Conservation (phyloP, 2,113 vertebrate species). For the Anarhynchus alexandrinus region DNA sequence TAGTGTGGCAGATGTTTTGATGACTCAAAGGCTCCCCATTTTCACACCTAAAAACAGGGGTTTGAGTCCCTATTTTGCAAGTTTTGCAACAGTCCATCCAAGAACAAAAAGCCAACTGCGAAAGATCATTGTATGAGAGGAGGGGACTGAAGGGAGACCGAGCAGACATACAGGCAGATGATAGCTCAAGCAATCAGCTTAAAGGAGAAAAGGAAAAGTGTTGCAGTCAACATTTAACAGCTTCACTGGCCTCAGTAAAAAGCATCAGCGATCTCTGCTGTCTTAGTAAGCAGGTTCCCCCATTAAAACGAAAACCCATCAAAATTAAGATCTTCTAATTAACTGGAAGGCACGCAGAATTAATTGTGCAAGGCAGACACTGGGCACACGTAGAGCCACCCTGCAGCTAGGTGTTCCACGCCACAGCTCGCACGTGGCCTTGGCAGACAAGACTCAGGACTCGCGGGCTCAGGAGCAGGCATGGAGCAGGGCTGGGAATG, state of each 20-base stretch:
- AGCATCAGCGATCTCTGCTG: neutral
- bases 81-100: neutral
- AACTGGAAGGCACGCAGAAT: neutral
- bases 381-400: rapidly evolving
- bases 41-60: neutral
- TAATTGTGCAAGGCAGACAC: neutral
- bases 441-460: rapidly evolving
- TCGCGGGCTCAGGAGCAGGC: rapidly evolving
- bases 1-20: neutral
- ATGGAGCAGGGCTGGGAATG: rapidly evolving
- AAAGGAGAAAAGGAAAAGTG: neutral
- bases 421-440: rapidly evolving
- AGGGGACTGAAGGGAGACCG: neutral
- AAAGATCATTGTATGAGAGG: neutral
- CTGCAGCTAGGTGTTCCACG: neutral
- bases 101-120: neutral
- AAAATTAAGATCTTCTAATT: neutral
- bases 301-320: neutral
- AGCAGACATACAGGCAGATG: neutral
- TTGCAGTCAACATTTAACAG: neutral
- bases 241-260: neutral
- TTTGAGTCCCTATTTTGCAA: neutral
- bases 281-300: neutral
- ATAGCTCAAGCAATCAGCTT: neutral
- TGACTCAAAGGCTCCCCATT: neutral